Percentiles rank a stretch among this genome's conserved stretches.
These are phyloP conservation scores for Crenuchus spilurus DNA, from an alignment of 2,797 vertebrate genomes.

Conservation along the genomic window DNA sequence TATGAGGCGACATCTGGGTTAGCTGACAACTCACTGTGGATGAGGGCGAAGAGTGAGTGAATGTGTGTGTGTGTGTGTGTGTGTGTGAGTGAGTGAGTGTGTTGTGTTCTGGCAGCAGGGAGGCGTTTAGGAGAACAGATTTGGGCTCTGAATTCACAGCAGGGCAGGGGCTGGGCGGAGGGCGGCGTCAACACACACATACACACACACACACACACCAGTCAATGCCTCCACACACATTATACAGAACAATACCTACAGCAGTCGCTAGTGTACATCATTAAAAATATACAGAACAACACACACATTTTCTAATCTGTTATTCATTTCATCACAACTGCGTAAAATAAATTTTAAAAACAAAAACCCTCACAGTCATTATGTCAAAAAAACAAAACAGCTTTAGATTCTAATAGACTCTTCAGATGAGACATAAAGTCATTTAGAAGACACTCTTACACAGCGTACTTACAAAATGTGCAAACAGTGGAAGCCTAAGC, in stretches of 20 bases:
- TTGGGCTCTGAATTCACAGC: conserved; percentile 57
- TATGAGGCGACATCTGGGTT: conserved; percentile 78
- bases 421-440: too few relatives aligned
- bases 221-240: not conserved
- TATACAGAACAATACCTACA: conserved; percentile 19
- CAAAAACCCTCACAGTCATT: too few relatives aligned
- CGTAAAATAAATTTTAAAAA: not conserved
- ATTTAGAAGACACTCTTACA: too few relatives aligned
- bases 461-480: too few relatives aligned
- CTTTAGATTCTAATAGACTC: too few relatives aligned
- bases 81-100: conserved; percentile 41
- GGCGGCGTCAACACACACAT: conserved; percentile 35
- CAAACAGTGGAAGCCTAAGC: too few relatives aligned
- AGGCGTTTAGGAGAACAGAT: conserved; percentile 59
- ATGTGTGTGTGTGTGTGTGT: conserved; percentile 44
- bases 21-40: conserved; percentile 71
- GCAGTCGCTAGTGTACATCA: not conserved
- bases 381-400: too few relatives aligned
- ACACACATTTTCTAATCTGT: not conserved
- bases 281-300: not conserved
- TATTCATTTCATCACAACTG: not conserved
- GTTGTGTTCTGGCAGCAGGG: conserved; percentile 61
- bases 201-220: conserved; percentile 21
- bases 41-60: conserved; percentile 49
- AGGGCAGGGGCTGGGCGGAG: conserved; percentile 36